Evolutionary conservation across 2,113 vertebrate species (phyloP).

Genomic region (Laterallus jamaicensis): DNA sequence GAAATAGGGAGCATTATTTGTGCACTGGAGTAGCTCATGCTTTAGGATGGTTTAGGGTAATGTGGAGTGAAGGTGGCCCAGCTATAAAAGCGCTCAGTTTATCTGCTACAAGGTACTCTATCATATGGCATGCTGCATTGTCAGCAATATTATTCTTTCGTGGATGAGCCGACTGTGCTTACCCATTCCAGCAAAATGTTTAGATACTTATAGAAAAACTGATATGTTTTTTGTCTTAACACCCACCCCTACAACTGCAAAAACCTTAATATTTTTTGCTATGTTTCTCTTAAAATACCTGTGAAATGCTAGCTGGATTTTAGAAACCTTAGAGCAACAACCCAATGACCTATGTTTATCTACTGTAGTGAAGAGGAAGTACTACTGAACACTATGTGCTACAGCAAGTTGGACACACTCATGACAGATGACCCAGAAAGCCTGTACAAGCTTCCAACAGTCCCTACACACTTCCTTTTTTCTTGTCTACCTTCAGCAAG

Average conservation of each 20-base stretch:
- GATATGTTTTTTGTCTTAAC: neutral
- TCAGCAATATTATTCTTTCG: neutral
- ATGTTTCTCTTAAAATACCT: neutral
- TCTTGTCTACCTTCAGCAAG: neutral
- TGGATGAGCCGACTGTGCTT: neutral
- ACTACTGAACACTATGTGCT: neutral
- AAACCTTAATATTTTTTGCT: neutral
- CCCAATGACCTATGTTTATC: neutral
- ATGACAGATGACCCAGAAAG: neutral
- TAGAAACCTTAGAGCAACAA: neutral
- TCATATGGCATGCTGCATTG: neutral
- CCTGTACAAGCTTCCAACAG: neutral
- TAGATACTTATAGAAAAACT: neutral
- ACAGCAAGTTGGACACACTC: neutral
- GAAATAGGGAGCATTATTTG: neutral
- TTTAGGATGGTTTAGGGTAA: neutral
- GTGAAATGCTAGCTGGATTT: neutral
- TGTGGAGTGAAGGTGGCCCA: neutral
- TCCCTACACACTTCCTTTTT: neutral
- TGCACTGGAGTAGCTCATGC: neutral
- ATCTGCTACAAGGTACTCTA: neutral
- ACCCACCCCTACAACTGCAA: accelerated
- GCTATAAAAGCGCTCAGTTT: neutral
- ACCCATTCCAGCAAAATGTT: neutral
- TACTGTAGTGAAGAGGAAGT: neutral